A percentile compares a stretch with the other conserved stretches of the same genome.
Evolutionary conservation across 2,888 invertebrate genomes (phyloP).

Genomic region (Nemoura dubitans): DNA sequence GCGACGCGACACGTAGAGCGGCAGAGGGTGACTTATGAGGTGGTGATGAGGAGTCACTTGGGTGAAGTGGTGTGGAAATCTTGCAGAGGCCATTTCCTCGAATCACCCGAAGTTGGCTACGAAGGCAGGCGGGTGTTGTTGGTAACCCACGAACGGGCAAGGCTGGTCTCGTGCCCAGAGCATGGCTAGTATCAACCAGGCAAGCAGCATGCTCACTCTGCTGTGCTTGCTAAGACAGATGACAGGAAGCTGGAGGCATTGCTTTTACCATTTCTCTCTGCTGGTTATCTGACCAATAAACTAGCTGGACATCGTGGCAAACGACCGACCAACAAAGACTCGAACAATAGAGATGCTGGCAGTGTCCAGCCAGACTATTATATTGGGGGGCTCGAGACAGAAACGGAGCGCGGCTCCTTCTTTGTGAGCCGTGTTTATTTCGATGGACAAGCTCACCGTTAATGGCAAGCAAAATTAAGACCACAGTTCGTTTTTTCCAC

Average conservation of each 20-base stretch:
- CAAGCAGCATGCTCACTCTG: neutral
- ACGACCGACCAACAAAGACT: neutral
- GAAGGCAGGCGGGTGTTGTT: neutral
- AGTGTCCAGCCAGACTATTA: neutral
- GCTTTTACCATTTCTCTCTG: slow-evolving; percentile 12
- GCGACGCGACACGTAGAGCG: neutral
- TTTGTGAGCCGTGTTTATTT: neutral
- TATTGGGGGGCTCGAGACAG: neutral
- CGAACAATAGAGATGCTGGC: neutral
- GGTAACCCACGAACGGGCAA: neutral
- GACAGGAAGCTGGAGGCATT: neutral
- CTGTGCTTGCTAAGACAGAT: neutral
- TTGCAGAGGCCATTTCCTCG: slow-evolving; percentile 42
- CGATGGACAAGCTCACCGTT: neutral
- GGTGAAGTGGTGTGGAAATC: slow-evolving; percentile 33
- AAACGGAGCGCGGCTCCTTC: neutral
- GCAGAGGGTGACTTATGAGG: slow-evolving; percentile 36
- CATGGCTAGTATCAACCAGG: neutral
- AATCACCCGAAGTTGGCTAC: slow-evolving; percentile 8
- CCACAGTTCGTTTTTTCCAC: neutral
- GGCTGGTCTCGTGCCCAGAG: too few species aligned
- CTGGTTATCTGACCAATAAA: slow-evolving; percentile 12
- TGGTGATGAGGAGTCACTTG: slow-evolving; percentile 19
- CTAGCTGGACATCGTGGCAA: neutral
- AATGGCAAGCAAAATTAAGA: neutral